A percentile compares a stretch with the other conserved stretches of the same genome.
Conservation (phyloP, 2,888 invertebrate genomes). For the Tyria jacobaeae region DNA sequence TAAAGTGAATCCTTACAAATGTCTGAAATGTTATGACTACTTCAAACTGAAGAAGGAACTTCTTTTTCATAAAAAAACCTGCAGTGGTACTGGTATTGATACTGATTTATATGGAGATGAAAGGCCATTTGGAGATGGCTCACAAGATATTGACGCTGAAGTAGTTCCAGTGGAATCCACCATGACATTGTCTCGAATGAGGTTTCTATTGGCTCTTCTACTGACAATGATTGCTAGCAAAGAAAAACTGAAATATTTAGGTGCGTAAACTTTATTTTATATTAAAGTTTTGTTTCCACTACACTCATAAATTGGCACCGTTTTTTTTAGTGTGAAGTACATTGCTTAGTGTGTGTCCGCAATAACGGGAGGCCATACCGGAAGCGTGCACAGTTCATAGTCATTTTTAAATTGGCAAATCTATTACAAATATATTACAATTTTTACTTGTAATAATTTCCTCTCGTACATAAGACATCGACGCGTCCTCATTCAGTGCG, state of each 20-base stretch:
- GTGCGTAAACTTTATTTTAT: conserved; percentile 85
- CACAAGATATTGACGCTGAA: conserved; percentile 9
- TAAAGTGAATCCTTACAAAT: conserved; percentile 92
- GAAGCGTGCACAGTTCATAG: conserved; percentile 56
- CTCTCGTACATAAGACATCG: conserved; percentile 73
- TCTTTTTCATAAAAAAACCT: conserved; percentile 87
- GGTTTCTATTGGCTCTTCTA: conserved; percentile 92
- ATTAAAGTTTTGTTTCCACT: conserved; percentile 58
- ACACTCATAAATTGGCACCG: conserved; percentile 68
- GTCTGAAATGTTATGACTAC: conserved; percentile 90
- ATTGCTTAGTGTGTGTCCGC: conserved; percentile 82
- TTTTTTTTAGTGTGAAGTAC: conserved; percentile 73
- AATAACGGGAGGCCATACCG: conserved; percentile 69
- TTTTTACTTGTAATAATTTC: conserved; percentile 36
- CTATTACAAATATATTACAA: conserved; percentile 26
- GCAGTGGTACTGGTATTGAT: conserved; percentile 71
- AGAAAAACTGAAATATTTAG: conserved; percentile 91
- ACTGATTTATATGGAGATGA: conserved; percentile 39
- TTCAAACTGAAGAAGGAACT: conserved; percentile 92
- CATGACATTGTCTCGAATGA: conserved; percentile 91
- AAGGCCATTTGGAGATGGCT: conserved; percentile 1
- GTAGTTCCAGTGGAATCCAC: conserved; percentile 64
- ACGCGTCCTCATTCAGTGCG: conserved; percentile 66
- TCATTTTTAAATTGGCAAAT: conserved; percentile 47
- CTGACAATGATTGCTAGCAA: conserved; percentile 94